Percentiles rank a stretch among this genome's conserved stretches.
Conservation (phyloP, 2,113 vertebrate genomes). For the Brachyhypopomus gauderio region DNA sequence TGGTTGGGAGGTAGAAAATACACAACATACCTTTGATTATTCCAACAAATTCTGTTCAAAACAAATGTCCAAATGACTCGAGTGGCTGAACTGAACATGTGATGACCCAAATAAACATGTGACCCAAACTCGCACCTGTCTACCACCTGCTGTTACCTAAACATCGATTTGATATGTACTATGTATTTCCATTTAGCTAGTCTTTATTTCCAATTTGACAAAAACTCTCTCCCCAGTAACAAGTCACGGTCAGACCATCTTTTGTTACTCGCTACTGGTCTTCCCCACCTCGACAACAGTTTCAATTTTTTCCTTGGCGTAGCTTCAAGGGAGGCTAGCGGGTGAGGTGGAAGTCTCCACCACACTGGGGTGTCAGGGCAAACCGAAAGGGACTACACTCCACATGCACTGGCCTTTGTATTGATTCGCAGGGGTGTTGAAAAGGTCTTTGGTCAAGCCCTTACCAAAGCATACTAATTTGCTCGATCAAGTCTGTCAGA, state of each 20-base stretch:
- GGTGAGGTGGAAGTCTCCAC: conserved; percentile 64
- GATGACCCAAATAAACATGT: background rate
- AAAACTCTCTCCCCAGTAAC: conserved; percentile 38
- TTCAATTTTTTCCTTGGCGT: conserved; percentile 40
- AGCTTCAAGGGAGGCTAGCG: conserved; percentile 29
- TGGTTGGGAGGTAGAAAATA: background rate
- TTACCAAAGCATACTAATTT: conserved; percentile 98
- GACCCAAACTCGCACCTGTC: background rate
- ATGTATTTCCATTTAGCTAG: conserved; percentile 32
- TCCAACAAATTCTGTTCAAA: background rate
- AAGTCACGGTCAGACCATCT: conserved; percentile 37
- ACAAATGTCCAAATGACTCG: background rate
- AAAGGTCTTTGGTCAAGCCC: conserved; percentile 97
- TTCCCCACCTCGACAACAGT: conserved; percentile 39
- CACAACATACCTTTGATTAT: background rate
- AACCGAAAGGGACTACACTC: conserved; percentile 72
- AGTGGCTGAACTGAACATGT: background rate
- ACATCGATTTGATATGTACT: conserved; percentile 17
- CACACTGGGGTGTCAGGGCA: conserved; percentile 24
- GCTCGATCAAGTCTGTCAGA: conserved; percentile 98
- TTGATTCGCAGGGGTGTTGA: conserved; percentile 93
- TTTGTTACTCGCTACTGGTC: conserved; percentile 44
- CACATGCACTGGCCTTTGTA: conserved; percentile 90
- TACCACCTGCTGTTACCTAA: conserved; percentile 17
- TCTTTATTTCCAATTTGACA: conserved; percentile 15